These are phyloP conservation scores for Catharus bicknelli DNA, from an alignment of 2,113 vertebrate genomes.

Conservation along the genomic window DNA sequence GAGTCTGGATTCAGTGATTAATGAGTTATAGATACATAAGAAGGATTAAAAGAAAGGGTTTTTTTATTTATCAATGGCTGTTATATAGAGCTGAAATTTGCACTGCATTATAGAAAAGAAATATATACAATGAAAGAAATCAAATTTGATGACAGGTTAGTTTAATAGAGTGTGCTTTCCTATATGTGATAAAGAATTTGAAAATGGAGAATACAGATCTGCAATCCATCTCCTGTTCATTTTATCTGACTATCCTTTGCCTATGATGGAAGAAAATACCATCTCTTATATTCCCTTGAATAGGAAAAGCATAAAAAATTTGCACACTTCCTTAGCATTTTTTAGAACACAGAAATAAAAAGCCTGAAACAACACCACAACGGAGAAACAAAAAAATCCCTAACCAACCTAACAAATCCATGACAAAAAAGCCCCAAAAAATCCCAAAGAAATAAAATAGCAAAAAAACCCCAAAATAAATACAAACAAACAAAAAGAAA, in stretches of 20 bases:
- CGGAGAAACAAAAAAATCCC: neutral
- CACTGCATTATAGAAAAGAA: neutral
- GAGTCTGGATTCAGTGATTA: neutral
- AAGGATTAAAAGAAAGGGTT: neutral
- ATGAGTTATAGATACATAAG: neutral
- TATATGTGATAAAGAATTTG: neutral
- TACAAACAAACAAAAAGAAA: fast-evolving
- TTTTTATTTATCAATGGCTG: neutral
- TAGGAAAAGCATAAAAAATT: neutral
- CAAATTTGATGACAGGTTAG: neutral
- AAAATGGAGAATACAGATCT: neutral
- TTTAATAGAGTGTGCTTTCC: neutral
- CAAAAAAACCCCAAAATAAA: fast-evolving
- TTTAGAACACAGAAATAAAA: neutral
- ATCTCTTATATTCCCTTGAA: neutral
- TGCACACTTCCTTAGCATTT: neutral
- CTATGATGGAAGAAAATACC: neutral
- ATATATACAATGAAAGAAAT: neutral
- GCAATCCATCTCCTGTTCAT: neutral
- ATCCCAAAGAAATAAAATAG: neutral
- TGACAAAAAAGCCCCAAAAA: neutral
- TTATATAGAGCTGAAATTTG: neutral
- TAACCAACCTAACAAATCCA: neutral
- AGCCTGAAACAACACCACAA: neutral
- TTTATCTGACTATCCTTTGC: neutral